These are phyloP conservation scores for Drosophila nigritarsus DNA, from an alignment of 2,888 invertebrate genomes.

Conservation along the genomic window DNA sequence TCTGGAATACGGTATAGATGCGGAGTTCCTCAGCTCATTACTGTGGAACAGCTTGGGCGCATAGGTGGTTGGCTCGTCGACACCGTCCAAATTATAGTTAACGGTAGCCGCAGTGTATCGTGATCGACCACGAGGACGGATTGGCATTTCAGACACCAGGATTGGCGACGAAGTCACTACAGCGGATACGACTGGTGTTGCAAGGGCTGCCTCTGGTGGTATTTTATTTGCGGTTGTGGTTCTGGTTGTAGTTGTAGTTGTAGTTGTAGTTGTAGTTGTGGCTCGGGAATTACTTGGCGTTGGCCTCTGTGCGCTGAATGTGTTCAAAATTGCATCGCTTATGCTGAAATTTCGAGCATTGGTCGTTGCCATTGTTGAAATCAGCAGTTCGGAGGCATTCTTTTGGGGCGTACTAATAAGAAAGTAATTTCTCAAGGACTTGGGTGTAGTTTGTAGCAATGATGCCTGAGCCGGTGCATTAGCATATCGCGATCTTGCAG, in stretches of 20 bases:
- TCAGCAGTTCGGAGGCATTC: conserved; percentile 62
- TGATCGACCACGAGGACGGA: conserved; percentile 81
- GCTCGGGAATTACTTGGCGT: conserved; percentile 25
- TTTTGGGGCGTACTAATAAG: conserved; percentile 73
- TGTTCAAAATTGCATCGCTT: conserved; percentile 79
- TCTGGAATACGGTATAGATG: conserved; percentile 35
- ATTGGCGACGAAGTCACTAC: conserved; percentile 73
- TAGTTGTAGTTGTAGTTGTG: conserved; percentile 19
- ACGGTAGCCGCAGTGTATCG: conserved; percentile 82
- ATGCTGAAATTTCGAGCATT: conserved; percentile 78
- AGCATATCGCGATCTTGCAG: conserved; percentile 71
- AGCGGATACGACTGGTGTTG: conserved; percentile 64
- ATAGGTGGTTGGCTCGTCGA: conserved; percentile 84
- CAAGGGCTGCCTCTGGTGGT: conserved; percentile 34
- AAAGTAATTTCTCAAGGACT: conserved; percentile 79
- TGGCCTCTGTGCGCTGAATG: conserved; percentile 65
- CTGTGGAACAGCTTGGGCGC: conserved; percentile 78
- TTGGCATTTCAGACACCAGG: conserved; percentile 57
- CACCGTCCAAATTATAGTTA: conserved; percentile 68
- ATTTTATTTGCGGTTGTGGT: conserved; percentile 34
- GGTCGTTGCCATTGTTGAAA: conserved; percentile 69
- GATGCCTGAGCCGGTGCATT: conserved; percentile 55
- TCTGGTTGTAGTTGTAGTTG: conserved; percentile 13
- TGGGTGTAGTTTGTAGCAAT: conserved; percentile 72
- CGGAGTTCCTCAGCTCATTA: conserved; percentile 46